Conservation (phyloP, 2,888 invertebrate species). For the Brachypterus glaber region DNA sequence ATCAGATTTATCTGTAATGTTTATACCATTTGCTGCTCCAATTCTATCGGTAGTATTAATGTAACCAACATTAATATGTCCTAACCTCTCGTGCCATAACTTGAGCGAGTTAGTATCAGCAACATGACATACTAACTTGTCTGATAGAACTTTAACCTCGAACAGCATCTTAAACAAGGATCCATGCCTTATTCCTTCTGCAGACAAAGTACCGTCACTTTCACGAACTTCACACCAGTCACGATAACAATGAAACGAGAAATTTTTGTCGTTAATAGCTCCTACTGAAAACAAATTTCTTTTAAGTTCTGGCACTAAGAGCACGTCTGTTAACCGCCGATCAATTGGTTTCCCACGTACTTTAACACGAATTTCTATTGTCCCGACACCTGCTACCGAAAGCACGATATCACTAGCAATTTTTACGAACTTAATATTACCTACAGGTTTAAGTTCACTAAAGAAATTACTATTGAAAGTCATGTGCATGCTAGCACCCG, state of each 20-base stretch:
- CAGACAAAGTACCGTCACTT: no score
- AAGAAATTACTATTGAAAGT: conserved; percentile 20
- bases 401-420: conserved; percentile 11
- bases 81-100: conserved; percentile 12
- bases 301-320: no score
- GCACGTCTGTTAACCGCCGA: no score
- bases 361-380: no score
- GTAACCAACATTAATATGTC: conserved; percentile 7
- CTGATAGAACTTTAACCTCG: no score
- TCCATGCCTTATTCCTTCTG: no score
- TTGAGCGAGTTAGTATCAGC: conserved; percentile 5
- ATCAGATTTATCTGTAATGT: conserved; percentile 5
- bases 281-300: conserved; percentile 4
- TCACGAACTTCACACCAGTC: no score
- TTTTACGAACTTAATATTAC: conserved; percentile 8
- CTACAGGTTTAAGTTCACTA: conserved; percentile 9
- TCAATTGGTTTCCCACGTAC: no score
- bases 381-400: no score
- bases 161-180: no score
- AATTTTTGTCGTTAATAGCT: no score
- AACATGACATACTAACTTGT: conserved; percentile 7
- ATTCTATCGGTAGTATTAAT: conserved; percentile 7
- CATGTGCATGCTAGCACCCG: conserved; percentile 23
- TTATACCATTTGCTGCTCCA: conserved; percentile 4
- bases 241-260: no score